Conservation (phyloP, 2,113 vertebrate genomes). For the Macroglossus sobrinus region DNA sequence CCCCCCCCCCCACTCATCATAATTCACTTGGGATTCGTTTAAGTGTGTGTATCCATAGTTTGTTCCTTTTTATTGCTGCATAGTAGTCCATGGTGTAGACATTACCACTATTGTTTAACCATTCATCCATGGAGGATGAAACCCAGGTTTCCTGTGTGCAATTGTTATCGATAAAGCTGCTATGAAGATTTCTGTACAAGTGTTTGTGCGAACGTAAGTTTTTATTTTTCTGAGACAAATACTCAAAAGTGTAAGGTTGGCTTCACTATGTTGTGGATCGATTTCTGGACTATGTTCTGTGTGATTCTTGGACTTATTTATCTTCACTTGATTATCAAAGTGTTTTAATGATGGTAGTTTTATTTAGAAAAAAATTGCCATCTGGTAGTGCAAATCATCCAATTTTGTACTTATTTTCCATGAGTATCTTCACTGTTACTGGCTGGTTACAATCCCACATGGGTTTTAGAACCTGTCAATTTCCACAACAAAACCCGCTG, state of each 20-base stretch:
- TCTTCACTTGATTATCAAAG: neutral
- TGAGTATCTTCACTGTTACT: neutral
- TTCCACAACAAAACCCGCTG: neutral
- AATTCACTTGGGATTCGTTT: neutral
- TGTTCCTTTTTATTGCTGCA: rapidly evolving
- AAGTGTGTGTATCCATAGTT: no score
- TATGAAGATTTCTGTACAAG: no score
- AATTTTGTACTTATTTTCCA: neutral
- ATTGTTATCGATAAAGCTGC: no score
- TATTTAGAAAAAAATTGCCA: neutral
- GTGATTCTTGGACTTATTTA: neutral
- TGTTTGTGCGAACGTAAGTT: neutral
- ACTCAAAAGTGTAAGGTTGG: neutral
- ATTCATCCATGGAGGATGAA: neutral
- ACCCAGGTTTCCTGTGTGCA: neutral
- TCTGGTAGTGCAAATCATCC: neutral
- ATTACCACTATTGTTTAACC: no score
- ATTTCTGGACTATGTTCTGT: neutral
- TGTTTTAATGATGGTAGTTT: neutral
- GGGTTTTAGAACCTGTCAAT: neutral
- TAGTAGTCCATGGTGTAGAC: rapidly evolving
- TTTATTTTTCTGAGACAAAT: neutral
- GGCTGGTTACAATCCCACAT: neutral
- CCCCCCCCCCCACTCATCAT: neutral
- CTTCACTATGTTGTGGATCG: neutral